These are phyloP conservation scores for Cirrhinus molitorella DNA, from an alignment of 2,797 vertebrate species.

Conservation along the genomic window DNA sequence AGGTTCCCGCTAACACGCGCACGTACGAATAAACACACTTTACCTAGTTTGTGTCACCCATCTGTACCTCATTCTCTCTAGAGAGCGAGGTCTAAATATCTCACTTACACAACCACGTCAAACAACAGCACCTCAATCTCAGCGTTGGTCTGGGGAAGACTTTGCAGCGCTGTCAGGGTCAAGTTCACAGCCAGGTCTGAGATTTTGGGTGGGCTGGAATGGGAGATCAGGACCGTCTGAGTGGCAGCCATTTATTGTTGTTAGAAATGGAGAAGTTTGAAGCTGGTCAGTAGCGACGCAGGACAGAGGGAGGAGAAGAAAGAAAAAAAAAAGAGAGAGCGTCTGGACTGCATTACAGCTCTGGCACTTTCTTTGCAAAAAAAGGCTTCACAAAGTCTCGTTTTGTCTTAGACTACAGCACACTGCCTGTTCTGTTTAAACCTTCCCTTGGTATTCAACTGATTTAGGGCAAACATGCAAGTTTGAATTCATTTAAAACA, in stretches of 20 bases:
- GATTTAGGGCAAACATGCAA: slow-evolving; percentile 21
- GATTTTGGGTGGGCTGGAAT: slow-evolving; percentile 61
- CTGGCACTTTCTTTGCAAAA: slow-evolving; percentile 63
- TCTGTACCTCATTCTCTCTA: slow-evolving; percentile 70
- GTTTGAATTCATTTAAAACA: slow-evolving; percentile 25
- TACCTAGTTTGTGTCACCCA: slow-evolving; percentile 63
- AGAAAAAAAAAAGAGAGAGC: slow-evolving; percentile 44
- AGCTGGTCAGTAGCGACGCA: slow-evolving; percentile 79
- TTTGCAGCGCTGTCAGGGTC: slow-evolving; percentile 34
- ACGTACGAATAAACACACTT: slow-evolving; percentile 61
- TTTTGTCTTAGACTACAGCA: slow-evolving; percentile 37
- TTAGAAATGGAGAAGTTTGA: slow-evolving; percentile 80
- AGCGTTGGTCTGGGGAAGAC: slow-evolving; percentile 13
- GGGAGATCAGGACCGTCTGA: slow-evolving; percentile 67
- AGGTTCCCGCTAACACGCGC: slow-evolving; percentile 44
- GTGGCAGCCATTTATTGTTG: slow-evolving; percentile 79
- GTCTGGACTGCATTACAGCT: slow-evolving; percentile 81
- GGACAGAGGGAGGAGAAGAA: slow-evolving; percentile 68
- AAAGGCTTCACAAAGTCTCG: slow-evolving; percentile 37
- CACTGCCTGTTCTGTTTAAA: slow-evolving; percentile 46
- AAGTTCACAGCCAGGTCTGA: slow-evolving; percentile 46
- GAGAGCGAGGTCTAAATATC: slow-evolving; percentile 68
- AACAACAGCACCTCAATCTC: slow-evolving; percentile 58
- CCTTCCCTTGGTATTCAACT: slow-evolving; percentile 7
- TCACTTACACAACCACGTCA: slow-evolving; percentile 72